Evolutionary conservation across 2,797 vertebrate genomes (phyloP).

Genomic region (Cirrhinus molitorella): DNA sequence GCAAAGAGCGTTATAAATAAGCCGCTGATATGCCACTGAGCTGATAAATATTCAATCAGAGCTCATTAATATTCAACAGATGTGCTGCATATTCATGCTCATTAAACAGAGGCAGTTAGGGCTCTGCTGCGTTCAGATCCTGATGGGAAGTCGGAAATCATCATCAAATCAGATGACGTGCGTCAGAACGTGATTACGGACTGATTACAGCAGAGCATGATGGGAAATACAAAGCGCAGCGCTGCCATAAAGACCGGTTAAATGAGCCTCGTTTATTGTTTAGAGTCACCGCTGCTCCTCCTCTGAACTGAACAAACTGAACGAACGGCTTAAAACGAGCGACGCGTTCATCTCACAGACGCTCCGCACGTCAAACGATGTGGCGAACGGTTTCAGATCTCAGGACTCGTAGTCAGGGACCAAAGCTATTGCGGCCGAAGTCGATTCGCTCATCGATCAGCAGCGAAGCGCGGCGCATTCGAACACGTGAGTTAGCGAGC

Average conservation of each 20-base stretch:
- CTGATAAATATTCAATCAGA: slow-evolving; percentile 34
- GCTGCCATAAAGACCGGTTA: background rate
- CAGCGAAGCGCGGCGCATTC: background rate
- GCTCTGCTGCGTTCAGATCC: background rate
- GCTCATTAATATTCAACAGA: slow-evolving; percentile 4
- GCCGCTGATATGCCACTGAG: slow-evolving; percentile 11
- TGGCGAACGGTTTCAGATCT: background rate
- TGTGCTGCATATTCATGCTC: background rate
- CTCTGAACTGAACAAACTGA: background rate
- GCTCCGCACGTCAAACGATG: background rate
- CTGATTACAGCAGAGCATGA: slow-evolving; percentile 2
- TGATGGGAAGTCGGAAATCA: background rate
- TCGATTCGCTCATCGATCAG: background rate
- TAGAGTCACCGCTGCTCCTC: background rate
- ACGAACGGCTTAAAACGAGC: background rate
- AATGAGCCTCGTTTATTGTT: background rate
- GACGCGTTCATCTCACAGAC: background rate
- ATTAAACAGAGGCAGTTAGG: background rate
- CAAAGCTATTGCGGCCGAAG: background rate
- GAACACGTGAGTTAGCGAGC: slow-evolving; percentile 64
- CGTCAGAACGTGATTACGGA: background rate
- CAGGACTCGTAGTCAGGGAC: background rate
- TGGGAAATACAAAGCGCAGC: background rate
- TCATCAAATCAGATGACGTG: background rate
- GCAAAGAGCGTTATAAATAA: slow-evolving; percentile 45